These are phyloP conservation scores for Podabrus alpinus DNA, from an alignment of 2,888 invertebrate genomes.

Conservation along the genomic window DNA sequence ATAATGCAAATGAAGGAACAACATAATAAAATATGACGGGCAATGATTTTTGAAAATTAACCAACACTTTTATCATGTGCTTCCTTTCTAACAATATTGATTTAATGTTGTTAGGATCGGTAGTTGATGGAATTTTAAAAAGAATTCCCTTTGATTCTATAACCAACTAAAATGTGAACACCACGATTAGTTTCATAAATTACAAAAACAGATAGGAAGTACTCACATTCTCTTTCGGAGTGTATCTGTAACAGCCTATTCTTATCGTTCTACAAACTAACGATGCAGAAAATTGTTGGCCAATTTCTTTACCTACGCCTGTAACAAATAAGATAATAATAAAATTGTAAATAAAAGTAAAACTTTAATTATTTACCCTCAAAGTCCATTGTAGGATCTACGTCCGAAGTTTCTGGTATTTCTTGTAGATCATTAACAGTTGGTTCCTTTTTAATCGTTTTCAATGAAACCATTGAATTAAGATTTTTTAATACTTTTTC, in stretches of 20 bases:
- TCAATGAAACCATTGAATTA: conserved; percentile 32
- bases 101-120: conserved; percentile 60
- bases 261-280: conserved; percentile 73
- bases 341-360: background rate
- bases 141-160: conserved; percentile 44
- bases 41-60: conserved; percentile 75
- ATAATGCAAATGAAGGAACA: conserved; percentile 67
- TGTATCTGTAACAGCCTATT: conserved; percentile 83
- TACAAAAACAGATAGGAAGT: conserved; percentile 36
- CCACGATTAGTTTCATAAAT: conserved; percentile 1
- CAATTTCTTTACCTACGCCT: conserved; percentile 33
- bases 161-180: conserved; percentile 41
- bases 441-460: conserved; percentile 49
- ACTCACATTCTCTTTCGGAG: conserved; percentile 72
- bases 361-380: background rate
- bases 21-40: conserved; percentile 83
- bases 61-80: conserved; percentile 75
- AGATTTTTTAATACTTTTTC: conserved; percentile 45
- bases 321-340: background rate
- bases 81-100: conserved; percentile 69
- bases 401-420: conserved; percentile 18
- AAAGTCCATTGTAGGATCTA: background rate
- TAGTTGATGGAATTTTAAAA: conserved; percentile 65
- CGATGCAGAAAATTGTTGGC: conserved; percentile 20
- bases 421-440: conserved; percentile 48